Conservation (phyloP, 2,113 vertebrate genomes). For the Melanotaenia duboulayi region DNA sequence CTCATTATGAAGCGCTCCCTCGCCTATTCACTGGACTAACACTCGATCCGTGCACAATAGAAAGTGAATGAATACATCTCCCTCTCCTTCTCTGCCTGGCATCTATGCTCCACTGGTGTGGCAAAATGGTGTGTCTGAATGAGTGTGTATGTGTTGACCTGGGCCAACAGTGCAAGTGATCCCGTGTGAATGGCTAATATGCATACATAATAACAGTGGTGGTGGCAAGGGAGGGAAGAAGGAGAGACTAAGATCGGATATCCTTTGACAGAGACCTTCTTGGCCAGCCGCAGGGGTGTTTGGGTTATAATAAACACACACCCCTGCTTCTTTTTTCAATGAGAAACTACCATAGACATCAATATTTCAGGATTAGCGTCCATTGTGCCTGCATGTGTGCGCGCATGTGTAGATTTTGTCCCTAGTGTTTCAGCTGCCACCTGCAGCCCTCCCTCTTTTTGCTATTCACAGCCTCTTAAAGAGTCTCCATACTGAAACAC, state of each 20-base stretch:
- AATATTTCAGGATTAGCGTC: constrained; percentile 80
- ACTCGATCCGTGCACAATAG: constrained; percentile 78
- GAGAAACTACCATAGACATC: constrained; percentile 66
- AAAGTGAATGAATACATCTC: constrained; percentile 79
- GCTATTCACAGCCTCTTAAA: constrained; percentile 68
- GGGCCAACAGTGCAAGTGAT: constrained; percentile 66
- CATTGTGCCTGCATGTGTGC: constrained; percentile 52
- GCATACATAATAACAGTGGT: constrained; percentile 68
- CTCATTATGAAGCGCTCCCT: constrained; percentile 75
- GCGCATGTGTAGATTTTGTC: constrained; percentile 34
- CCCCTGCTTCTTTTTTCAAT: constrained; percentile 47
- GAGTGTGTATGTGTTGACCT: constrained; percentile 68
- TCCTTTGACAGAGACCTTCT: constrained; percentile 68
- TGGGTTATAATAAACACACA: constrained; percentile 57
- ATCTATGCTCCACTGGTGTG: constrained; percentile 71
- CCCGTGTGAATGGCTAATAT: constrained; percentile 76
- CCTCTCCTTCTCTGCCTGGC: constrained; percentile 72
- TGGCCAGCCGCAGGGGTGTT: constrained; percentile 70
- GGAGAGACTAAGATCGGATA: constrained; percentile 69
- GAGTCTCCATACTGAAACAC: constrained; percentile 50
- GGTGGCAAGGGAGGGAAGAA: constrained; percentile 33
- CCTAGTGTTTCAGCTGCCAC: constrained; percentile 63
- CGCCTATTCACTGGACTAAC: constrained; percentile 75
- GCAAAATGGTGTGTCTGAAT: constrained; percentile 64
- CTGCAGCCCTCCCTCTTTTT: constrained; percentile 66